A percentile compares a stretch with the other conserved stretches of the same genome.
phyloP scores from a whole-genome alignment of 2,888 invertebrate genomes.

The Acanthosepion pharaonis region DNA sequence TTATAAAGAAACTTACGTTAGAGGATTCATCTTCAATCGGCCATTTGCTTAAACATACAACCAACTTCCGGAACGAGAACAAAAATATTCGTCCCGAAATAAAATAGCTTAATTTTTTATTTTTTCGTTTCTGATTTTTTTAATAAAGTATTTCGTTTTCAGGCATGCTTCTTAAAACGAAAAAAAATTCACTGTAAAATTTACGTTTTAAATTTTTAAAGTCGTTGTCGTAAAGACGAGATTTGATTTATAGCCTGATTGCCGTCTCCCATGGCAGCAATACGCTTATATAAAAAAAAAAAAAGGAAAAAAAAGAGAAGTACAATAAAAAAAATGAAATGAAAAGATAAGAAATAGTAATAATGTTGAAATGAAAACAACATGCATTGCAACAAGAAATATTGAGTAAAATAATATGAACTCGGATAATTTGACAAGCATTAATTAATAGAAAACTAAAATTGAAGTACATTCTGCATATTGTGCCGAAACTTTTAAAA shows the following conservation, averaged over 20 bases:
- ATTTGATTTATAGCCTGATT: background rate
- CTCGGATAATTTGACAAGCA: background rate
- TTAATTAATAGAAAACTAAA: background rate
- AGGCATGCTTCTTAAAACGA: background rate
- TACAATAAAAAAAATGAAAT: too few relatives aligned
- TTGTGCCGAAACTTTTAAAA: too few relatives aligned
- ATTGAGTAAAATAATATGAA: background rate
- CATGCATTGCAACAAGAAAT: too few relatives aligned
- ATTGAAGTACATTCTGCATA: background rate
- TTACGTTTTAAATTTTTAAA: background rate
- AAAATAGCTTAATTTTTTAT: background rate
- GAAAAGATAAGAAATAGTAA: too few relatives aligned
- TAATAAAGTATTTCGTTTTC: background rate
- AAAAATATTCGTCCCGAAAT: background rate
- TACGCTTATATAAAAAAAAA: background rate
- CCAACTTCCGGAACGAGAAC: background rate
- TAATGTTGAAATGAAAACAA: too few relatives aligned
- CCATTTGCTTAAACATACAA: slow-evolving; percentile 41
- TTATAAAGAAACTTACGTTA: slow-evolving; percentile 40
- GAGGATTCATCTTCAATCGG: slow-evolving; percentile 38
- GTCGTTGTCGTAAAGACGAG: slow-evolving; percentile 25
- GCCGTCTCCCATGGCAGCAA: slow-evolving; percentile 25
- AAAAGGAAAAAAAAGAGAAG: too few relatives aligned
- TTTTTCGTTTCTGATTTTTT: background rate
- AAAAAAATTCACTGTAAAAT: background rate